A percentile compares a stretch with the other conserved stretches of the same genome.
Conservation (phyloP, 2,113 vertebrate species). For the Amblyopsis rosae region DNA sequence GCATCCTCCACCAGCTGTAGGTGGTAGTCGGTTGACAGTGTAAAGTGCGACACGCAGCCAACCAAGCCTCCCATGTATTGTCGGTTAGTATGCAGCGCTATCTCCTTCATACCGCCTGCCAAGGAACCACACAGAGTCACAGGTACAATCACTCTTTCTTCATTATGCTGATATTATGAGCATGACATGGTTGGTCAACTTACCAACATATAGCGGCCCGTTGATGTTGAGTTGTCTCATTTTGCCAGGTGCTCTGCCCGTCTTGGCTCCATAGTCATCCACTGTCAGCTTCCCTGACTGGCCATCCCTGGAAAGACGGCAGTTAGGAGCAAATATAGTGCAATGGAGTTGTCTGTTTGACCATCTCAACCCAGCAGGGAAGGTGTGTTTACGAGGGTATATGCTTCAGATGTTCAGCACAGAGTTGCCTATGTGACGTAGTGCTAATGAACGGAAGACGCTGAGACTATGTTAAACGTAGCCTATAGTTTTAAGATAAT, state of each 20-base stretch:
- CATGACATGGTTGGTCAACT: constrained; percentile 45
- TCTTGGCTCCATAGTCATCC: constrained; percentile 92
- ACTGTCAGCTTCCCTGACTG: constrained; percentile 92
- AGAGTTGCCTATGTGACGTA: too few species aligned
- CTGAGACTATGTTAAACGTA: too few species aligned
- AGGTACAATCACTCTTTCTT: neutral
- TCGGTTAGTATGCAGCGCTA: constrained; percentile 89
- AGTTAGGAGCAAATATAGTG: neutral
- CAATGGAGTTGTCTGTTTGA: too few species aligned
- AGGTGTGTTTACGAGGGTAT: too few species aligned
- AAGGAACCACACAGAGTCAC: constrained; percentile 3
- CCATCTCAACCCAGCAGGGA: too few species aligned
- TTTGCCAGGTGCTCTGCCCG: constrained; percentile 86
- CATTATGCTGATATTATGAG: too few species aligned
- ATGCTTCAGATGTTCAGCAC: too few species aligned
- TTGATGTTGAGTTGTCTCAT: constrained; percentile 96
- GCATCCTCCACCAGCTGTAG: constrained; percentile 92
- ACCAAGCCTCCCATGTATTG: constrained; percentile 88
- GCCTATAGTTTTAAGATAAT: too few species aligned
- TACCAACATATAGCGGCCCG: constrained; percentile 90
- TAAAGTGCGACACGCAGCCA: constrained; percentile 95
- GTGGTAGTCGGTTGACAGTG: constrained; percentile 92
- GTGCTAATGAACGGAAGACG: too few species aligned
- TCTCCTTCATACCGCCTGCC: constrained; percentile 95
- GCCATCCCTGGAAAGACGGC: constrained; percentile 81